Evolutionary conservation across 2,797 vertebrate species (phyloP), one percentile per base, ranked within the genome.

Genomic region (Setipinna tenuifilis): DNA sequence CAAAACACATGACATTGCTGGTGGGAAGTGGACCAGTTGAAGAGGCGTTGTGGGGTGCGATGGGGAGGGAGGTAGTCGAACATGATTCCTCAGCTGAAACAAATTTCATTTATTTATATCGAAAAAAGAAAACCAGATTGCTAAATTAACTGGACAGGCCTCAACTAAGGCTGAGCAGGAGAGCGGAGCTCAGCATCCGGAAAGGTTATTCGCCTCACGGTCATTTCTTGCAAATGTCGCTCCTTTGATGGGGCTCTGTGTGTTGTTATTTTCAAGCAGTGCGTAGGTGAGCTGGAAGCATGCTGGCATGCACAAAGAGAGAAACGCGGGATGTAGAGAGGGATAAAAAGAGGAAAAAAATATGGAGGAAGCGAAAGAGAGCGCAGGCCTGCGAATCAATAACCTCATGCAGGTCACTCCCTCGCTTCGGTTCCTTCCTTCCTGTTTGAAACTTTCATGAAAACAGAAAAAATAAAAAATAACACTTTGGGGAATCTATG

Each of bases 1-100:
- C 87, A 86, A 95, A 95, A 94, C 95, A 95, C 88, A 94, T 95
- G 94, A 90, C 87, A 84, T 71, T 88, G 85, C 84, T 82, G 83
- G 65, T 28, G 82, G 81, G 50, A 80, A 41, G 71, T 21, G 7
- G 71, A 78, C 31, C 2, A 78, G 71, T 78, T 9, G 35, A 35
- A 35, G 62, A 25, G 62, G 6, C 2, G 10, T 0, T 68, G 62
- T n/a, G 21, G 50, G 50, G 9, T 54, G 50, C 14, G 50, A 7
- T 9, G 50, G 14, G 50, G 50, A 54, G 50, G 50, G 50, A 14
- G 50, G 50, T 54, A 54, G 50, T 54, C 7, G 50, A 54, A 54
- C 50, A 54, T 54, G 50, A 54, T 41, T 78, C 16, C 9, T 41
- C 6, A 11, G 35, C 71, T 78, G 17, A 78, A 44, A 78, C 71